Evolutionary conservation across 53 echinoderm and acorn worm genomes (phyloP), one percentile per base, ranked within the genome.

Genomic region (Antedon mediterranea): DNA sequence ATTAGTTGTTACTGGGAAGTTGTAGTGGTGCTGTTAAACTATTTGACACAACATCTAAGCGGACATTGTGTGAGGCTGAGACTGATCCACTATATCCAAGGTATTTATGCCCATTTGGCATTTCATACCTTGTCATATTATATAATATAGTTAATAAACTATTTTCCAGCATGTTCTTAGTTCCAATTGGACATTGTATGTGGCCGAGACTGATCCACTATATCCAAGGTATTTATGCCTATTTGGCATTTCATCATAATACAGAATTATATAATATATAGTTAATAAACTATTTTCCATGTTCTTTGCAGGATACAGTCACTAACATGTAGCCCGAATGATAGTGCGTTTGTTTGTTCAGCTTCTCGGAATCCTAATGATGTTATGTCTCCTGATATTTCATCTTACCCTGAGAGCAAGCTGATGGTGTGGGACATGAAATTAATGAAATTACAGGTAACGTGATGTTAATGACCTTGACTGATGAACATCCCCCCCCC

Each of bases 401-500:
- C 76, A 72, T 82, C 77, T 32, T 57, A 57, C 23, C 80, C 71
- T 28, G 84, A 86, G 11, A 86, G 86, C 30, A 90, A 88, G 30
- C 85, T 98, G n/a, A 70, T 84, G 3, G 76, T 87, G 14, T 88
- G 90, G 83, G 98, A 98, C 76, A 85, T 98, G 71, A 98, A 98
- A 81, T 75, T 84, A 29, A 84, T 92, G 86, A 98, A 85, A 75
- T 71, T 88, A 73, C 85, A 81, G 85, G 98, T 98, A 77, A 74
- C n/a, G n/a, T n/a, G n/a, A n/a, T n/a, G n/a, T n/a, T n/a, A n/a
- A n/a, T n/a, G n/a, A n/a, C n/a, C n/a, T n/a, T n/a, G n/a, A n/a
- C n/a, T n/a, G n/a, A n/a, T n/a, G n/a, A n/a, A n/a, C n/a, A n/a
- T n/a, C n/a, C n/a, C n/a, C n/a, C n/a, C n/a, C n/a, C n/a, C n/a